A percentile compares a stretch with the other conserved stretches of the same genome.
Evolutionary conservation across 2,888 invertebrate genomes (phyloP).

Genomic region (Keiferia lycopersicella): DNA sequence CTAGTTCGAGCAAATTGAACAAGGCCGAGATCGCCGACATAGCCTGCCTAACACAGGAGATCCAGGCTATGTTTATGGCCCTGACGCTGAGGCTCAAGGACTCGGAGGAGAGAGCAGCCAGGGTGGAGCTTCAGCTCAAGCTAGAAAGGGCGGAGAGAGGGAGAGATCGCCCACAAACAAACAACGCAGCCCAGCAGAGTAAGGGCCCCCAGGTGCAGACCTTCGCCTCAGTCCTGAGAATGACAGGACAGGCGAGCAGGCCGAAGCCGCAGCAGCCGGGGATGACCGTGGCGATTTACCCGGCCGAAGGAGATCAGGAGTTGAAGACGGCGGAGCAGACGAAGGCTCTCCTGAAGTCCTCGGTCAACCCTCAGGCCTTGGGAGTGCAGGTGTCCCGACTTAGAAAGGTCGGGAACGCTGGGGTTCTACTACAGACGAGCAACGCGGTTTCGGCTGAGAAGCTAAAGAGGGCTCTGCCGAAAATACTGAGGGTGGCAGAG

Average conservation of each 20-base stretch:
- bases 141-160: background rate
- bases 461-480: background rate
- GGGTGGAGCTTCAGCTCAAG: too few relatives aligned
- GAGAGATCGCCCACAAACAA: too few relatives aligned
- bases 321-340: background rate
- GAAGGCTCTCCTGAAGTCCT: background rate
- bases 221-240: background rate
- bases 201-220: background rate
- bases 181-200: background rate
- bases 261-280: background rate
- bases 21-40: background rate
- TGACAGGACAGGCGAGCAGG: background rate
- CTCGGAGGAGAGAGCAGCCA: background rate
- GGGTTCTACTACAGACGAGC: background rate
- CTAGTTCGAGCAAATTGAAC: background rate
- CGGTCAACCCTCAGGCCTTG: background rate
- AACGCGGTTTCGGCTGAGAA: background rate
- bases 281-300: background rate
- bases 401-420: background rate
- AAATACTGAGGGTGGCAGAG: background rate
- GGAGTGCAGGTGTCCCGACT: background rate
- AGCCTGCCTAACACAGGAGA: background rate
- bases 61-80: background rate
- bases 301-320: background rate
- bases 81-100: background rate